These are phyloP conservation scores for Atta cephalotes DNA, from an alignment of 1,140 invertebrate genomes.

Conservation along the genomic window DNA sequence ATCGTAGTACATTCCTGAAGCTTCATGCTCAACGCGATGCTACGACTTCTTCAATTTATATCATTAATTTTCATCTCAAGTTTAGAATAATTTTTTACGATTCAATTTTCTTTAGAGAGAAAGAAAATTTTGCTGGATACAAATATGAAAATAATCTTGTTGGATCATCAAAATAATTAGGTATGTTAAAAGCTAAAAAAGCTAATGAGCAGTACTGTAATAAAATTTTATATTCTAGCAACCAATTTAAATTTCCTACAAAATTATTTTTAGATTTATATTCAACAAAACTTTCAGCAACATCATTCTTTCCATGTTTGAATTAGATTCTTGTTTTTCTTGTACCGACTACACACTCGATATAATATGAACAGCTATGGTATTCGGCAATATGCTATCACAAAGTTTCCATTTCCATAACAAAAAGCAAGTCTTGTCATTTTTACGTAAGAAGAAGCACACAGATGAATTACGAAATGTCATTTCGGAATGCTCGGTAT, in stretches of 20 bases:
- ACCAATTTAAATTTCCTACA: no score
- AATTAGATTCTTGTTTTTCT: neutral
- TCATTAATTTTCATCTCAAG: neutral
- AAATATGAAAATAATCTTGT: no score
- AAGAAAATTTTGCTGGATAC: no score
- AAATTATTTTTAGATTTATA: no score
- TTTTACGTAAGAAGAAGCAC: neutral
- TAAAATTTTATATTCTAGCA: no score
- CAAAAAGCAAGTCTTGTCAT: neutral
- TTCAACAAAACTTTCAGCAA: no score
- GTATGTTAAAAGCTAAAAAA: no score
- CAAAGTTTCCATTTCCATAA: neutral
- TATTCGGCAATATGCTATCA: neutral
- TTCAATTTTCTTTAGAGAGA: neutral
- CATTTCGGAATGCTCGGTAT: constrained; percentile 5
- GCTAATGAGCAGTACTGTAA: no score
- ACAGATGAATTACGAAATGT: neutral
- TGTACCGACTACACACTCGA: neutral
- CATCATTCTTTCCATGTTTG: no score
- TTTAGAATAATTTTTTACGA: neutral
- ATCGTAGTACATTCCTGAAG: neutral
- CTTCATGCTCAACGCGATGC: neutral
- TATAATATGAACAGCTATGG: neutral
- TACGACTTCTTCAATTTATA: neutral
- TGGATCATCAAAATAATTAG: no score